These are phyloP conservation scores for Choreutis nemorana DNA, from an alignment of 2,888 invertebrate genomes.

Conservation along the genomic window DNA sequence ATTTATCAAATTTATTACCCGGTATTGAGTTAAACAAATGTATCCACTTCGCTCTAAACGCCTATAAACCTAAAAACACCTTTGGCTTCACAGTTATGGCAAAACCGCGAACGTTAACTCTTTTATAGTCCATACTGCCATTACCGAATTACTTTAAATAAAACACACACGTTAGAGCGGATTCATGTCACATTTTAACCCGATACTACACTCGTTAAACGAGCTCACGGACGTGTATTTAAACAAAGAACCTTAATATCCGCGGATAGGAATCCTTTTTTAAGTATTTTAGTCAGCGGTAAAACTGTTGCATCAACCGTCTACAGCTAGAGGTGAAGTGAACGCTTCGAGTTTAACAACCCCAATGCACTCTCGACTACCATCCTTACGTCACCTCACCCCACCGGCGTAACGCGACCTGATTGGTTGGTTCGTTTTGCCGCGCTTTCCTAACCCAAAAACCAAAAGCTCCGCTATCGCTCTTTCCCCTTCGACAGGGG, in stretches of 20 bases:
- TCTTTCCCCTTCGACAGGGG: constrained; percentile 30
- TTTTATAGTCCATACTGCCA: constrained; percentile 43
- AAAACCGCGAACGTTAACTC: constrained; percentile 47
- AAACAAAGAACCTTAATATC: constrained; percentile 58
- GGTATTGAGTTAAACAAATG: constrained; percentile 45
- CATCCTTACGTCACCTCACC: constrained; percentile 61
- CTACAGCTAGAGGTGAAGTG: constrained; percentile 50
- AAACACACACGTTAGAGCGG: constrained; percentile 51
- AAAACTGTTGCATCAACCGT: constrained; percentile 36
- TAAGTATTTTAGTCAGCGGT: too few species aligned
- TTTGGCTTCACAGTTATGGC: constrained; percentile 53
- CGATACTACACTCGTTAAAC: constrained; percentile 42
- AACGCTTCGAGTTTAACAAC: constrained; percentile 57
- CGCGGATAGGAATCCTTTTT: constrained; percentile 21
- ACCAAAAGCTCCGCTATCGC: constrained; percentile 23
- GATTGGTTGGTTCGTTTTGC: constrained; percentile 52
- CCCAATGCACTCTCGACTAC: constrained; percentile 42
- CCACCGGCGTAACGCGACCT: constrained; percentile 32
- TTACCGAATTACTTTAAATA: constrained; percentile 48
- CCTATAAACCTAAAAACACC: constrained; percentile 60
- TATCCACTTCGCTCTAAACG: constrained; percentile 48
- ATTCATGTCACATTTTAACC: constrained; percentile 37
- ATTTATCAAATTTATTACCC: constrained; percentile 35
- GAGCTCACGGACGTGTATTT: constrained; percentile 35
- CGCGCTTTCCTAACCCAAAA: constrained; percentile 51